Percentiles rank a stretch among this genome's conserved stretches.
Evolutionary conservation across 2,888 invertebrate genomes (phyloP).

Genomic region (Diachrysia chrysitis): DNA sequence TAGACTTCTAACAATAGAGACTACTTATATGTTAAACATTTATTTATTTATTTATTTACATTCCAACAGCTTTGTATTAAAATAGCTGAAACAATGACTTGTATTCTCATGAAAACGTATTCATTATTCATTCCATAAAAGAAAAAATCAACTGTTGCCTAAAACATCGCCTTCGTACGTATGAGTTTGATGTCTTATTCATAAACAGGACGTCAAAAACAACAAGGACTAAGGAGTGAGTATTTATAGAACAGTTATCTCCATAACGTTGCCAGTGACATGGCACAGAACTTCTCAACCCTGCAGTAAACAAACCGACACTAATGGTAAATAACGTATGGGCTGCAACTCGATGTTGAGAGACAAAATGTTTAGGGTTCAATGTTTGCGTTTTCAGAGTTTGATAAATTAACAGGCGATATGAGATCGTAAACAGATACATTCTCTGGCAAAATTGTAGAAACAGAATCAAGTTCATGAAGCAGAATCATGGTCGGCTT

Average conservation of each 20-base stretch:
- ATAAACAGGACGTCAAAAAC: conserved; percentile 1
- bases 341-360: conserved; percentile 45
- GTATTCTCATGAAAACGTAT: not conserved
- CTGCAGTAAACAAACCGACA: conserved; percentile 73
- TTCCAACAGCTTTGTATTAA: no score
- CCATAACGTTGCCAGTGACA: conserved; percentile 65
- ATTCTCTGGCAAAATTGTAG: not conserved
- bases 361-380: conserved; percentile 40
- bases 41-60: no score
- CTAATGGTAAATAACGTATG: conserved; percentile 67
- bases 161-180: not conserved
- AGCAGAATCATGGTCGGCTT: not conserved
- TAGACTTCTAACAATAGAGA: no score
- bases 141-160: not conserved
- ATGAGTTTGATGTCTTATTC: conserved; percentile 4
- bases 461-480: not conserved
- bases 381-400: conserved; percentile 29
- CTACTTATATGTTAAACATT: no score
- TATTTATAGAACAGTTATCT: conserved; percentile 66
- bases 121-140: not conserved
- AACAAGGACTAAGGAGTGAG: conserved; percentile 17
- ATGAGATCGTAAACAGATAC: not conserved
- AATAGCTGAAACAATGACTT: no score
- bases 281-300: conserved; percentile 70
- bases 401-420: conserved; percentile 20